These are phyloP conservation scores for Drosophila eugracilis DNA, from an alignment of 1,140 invertebrate genomes.

Conservation along the genomic window DNA sequence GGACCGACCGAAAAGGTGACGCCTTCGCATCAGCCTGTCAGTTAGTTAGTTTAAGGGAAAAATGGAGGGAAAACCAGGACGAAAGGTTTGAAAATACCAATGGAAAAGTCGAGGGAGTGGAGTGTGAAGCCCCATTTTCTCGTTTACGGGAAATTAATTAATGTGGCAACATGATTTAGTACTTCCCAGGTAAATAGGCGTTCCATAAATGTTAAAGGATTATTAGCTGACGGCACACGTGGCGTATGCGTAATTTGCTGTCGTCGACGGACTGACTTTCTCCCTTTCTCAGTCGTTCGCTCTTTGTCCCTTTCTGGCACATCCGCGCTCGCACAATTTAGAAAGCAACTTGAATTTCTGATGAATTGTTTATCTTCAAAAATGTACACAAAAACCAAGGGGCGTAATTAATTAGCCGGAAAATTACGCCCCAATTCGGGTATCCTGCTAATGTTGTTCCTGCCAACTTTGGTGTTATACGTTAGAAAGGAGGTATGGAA, in stretches of 20 bases:
- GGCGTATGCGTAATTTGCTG: slow-evolving; percentile 76
- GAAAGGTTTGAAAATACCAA: slow-evolving; percentile 3
- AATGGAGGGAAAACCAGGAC: slow-evolving; percentile 26
- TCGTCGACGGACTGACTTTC: slow-evolving; percentile 37
- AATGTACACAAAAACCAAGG: slow-evolving; percentile 66
- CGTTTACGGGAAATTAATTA: slow-evolving; percentile 80
- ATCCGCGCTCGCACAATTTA: slow-evolving; percentile 8
- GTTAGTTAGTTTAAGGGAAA: background rate
- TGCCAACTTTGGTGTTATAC: slow-evolving; percentile 53
- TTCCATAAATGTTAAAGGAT: slow-evolving; percentile 83
- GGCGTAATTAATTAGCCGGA: slow-evolving; percentile 77
- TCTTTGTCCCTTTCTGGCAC: background rate
- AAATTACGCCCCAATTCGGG: slow-evolving; percentile 33
- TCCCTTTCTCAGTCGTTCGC: background rate
- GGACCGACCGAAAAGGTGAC: slow-evolving; percentile 29
- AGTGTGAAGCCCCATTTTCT: slow-evolving; percentile 34
- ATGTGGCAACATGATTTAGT: slow-evolving; percentile 83
- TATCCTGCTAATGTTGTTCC: slow-evolving; percentile 20
- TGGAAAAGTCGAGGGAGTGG: slow-evolving; percentile 36
- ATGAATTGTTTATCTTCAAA: slow-evolving; percentile 81
- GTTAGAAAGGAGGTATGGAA: slow-evolving; percentile 8
- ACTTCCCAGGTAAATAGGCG: slow-evolving; percentile 82
- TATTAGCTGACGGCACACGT: slow-evolving; percentile 81
- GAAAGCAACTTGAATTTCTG: slow-evolving; percentile 66
- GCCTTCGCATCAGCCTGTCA: slow-evolving; percentile 65